A percentile compares a stretch with the other conserved stretches of the same genome.
These are phyloP conservation scores for Sylvia borin DNA, from an alignment of 2,797 vertebrate genomes.

Conservation along the genomic window DNA sequence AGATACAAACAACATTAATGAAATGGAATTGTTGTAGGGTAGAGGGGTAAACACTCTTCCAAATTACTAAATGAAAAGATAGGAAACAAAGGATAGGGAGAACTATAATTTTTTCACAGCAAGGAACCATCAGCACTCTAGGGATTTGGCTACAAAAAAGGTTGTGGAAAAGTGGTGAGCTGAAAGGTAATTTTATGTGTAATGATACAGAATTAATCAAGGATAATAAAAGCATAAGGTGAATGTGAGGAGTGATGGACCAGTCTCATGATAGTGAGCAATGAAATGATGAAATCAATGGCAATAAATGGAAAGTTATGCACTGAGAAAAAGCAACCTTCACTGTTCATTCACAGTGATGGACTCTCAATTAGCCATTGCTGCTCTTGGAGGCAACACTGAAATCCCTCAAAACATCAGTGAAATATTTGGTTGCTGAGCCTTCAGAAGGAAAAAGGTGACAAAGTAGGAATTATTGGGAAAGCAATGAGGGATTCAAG, in stretches of 20 bases:
- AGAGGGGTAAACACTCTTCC: neutral
- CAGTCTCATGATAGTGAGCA: neutral
- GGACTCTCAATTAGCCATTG: neutral
- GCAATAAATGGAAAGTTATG: slow-evolving; percentile 21
- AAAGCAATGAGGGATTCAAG: neutral
- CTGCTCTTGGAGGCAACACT: neutral
- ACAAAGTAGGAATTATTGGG: neutral
- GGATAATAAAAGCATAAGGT: neutral
- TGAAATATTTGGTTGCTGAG: neutral
- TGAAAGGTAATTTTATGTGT: neutral
- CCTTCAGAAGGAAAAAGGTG: neutral
- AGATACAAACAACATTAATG: neutral
- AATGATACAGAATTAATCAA: slow-evolving; percentile 16
- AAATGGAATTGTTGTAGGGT: neutral
- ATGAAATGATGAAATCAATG: slow-evolving; percentile 29
- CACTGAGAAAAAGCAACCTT: neutral
- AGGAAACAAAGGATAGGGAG: neutral
- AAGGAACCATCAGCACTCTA: neutral
- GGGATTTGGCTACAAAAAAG: neutral
- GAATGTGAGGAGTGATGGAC: neutral
- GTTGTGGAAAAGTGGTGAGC: neutral
- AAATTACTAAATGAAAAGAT: neutral
- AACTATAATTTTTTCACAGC: neutral
- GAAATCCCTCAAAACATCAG: neutral
- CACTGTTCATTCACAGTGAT: neutral